Evolutionary conservation across 2,797 vertebrate genomes (phyloP).

Genomic region (Muraenolepis orangiensis): DNA sequence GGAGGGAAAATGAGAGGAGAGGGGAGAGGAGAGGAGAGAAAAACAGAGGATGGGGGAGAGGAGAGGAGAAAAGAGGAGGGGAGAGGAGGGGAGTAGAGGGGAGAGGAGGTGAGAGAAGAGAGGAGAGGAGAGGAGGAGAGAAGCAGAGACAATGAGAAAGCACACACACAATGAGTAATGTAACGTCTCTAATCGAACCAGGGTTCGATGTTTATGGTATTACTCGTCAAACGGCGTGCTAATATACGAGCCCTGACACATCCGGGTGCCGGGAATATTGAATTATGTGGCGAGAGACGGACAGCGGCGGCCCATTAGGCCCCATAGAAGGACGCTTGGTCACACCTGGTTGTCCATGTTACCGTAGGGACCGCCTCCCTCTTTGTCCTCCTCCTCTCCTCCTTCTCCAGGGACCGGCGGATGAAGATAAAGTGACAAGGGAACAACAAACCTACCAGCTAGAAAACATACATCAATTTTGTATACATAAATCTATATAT

Average conservation of each 20-base stretch:
- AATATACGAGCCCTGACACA: slow-evolving; percentile 47
- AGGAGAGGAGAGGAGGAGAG: no score
- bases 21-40: no score
- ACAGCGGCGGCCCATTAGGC: slow-evolving; percentile 30
- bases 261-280: slow-evolving; percentile 52
- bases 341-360: slow-evolving; percentile 37
- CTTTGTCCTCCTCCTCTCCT: slow-evolving; percentile 10
- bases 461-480: background rate
- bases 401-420: background rate
- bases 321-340: slow-evolving; percentile 34
- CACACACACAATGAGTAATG: slow-evolving; percentile 34
- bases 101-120: slow-evolving; percentile 8
- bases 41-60: no score
- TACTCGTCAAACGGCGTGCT: slow-evolving; percentile 44
- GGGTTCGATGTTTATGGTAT: slow-evolving; percentile 53
- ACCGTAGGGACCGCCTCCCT: background rate
- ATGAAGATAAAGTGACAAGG: background rate
- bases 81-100: no score
- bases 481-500: no score
- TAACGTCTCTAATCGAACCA: slow-evolving; percentile 40
- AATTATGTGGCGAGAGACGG: slow-evolving; percentile 44
- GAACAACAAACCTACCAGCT: background rate
- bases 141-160: no score
- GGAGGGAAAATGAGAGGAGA: slow-evolving; percentile 25
- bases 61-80: slow-evolving; percentile 17